phyloP scores from a whole-genome alignment of 2,888 invertebrate genomes.

The Graphium colonna region DNA sequence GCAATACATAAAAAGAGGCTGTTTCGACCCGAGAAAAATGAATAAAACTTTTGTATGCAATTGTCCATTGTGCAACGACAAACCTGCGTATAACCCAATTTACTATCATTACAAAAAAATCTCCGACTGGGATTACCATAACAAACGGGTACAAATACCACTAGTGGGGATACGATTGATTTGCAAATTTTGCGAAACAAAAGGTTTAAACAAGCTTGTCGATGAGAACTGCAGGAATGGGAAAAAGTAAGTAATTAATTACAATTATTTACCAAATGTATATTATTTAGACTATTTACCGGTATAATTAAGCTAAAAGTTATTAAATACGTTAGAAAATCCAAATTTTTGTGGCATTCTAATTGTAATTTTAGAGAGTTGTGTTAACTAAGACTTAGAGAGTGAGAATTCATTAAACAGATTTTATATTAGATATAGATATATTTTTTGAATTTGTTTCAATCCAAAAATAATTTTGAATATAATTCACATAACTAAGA shows the following conservation, averaged over 20 bases:
- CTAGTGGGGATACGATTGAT: conserved; percentile 40
- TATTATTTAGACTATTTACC: no score
- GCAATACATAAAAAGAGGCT: conserved; percentile 54
- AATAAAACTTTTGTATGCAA: conserved; percentile 61
- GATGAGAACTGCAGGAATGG: conserved; percentile 49
- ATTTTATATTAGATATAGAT: no score
- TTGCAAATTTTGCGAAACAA: conserved; percentile 57
- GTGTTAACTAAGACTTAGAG: no score
- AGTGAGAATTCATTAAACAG: no score
- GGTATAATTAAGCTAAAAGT: no score
- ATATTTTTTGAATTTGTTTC: no score
- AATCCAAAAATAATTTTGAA: no score
- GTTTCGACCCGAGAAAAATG: conserved; percentile 42
- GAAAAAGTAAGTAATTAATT: conserved; percentile 45
- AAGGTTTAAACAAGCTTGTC: conserved; percentile 35
- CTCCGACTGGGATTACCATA: conserved; percentile 59
- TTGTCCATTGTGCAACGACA: conserved; percentile 63
- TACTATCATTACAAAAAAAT: conserved; percentile 49
- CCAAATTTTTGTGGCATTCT: no score
- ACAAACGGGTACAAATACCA: conserved; percentile 42
- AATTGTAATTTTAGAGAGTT: no score
- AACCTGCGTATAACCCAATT: conserved; percentile 42
- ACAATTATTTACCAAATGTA: no score
- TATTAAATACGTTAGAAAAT: no score
- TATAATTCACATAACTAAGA: no score